A percentile compares a stretch with the other conserved stretches of the same genome.
Conservation (phyloP, 2,113 vertebrate species). For the Riparia riparia region DNA sequence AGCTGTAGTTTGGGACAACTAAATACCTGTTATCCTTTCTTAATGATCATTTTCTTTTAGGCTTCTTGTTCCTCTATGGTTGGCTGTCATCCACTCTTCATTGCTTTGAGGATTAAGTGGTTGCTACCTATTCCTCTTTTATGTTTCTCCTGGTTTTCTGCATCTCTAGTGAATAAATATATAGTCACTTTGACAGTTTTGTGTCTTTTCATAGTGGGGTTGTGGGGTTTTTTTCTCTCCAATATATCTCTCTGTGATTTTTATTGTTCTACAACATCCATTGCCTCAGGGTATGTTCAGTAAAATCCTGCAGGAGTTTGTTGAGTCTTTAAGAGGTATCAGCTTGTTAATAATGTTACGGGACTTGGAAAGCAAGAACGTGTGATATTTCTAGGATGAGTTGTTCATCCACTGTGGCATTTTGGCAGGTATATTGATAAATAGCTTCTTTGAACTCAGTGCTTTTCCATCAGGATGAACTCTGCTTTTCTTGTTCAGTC, state of each 20-base stretch:
- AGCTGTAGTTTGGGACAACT: background rate
- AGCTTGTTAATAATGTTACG: slow-evolving; percentile 15
- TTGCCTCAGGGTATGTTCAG: background rate
- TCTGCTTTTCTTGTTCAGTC: background rate
- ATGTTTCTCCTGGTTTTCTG: background rate
- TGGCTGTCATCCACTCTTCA: background rate
- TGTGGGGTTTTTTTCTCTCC: background rate
- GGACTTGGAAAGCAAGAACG: background rate
- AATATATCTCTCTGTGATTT: background rate
- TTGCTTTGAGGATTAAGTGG: background rate
- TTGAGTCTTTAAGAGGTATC: background rate
- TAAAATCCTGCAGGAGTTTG: slow-evolving; percentile 21
- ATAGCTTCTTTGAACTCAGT: background rate
- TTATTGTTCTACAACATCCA: background rate
- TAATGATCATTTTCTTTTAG: background rate
- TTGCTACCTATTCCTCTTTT: background rate
- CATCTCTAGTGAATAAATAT: background rate
- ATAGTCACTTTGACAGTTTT: background rate
- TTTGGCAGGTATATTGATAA: background rate
- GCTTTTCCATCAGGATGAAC: background rate
- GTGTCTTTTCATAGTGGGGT: background rate
- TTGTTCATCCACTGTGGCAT: background rate
- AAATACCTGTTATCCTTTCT: background rate
- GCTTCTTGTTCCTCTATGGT: background rate
- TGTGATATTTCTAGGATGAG: background rate